A percentile compares a stretch with the other conserved stretches of the same genome.
Evolutionary conservation across 2,888 invertebrate species (phyloP).

Genomic region (Phragmatobia fuliginosa): DNA sequence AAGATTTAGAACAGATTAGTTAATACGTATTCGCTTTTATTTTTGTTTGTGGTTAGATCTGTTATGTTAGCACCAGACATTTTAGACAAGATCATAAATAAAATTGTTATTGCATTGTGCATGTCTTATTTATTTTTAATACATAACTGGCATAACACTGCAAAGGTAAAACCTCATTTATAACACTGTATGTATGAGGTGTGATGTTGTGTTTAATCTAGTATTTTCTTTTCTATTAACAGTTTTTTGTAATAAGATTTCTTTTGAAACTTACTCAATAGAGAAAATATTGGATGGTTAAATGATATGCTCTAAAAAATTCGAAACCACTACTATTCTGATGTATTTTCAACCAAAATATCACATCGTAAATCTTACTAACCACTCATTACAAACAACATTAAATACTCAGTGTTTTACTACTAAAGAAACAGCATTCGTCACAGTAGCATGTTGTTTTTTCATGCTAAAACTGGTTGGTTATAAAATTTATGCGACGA

Average conservation of each 20-base stretch:
- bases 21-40: slow-evolving; percentile 18
- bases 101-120: slow-evolving; percentile 12
- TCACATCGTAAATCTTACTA: slow-evolving; percentile 3
- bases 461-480: slow-evolving; percentile 15
- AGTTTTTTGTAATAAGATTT: too few relatives aligned
- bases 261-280: too few relatives aligned
- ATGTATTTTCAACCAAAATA: background rate
- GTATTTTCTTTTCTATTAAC: too few relatives aligned
- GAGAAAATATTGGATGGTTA: too few relatives aligned
- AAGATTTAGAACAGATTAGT: slow-evolving; percentile 40
- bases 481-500: slow-evolving; percentile 32
- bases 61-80: slow-evolving; percentile 13
- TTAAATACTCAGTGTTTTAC: slow-evolving; percentile 6
- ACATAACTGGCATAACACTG: too few relatives aligned
- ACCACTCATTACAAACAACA: background rate
- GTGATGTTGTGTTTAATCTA: background rate
- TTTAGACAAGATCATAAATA: slow-evolving; percentile 8
- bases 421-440: slow-evolving; percentile 12
- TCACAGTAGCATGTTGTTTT: slow-evolving; percentile 31
- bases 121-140: too few relatives aligned
- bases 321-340: background rate
- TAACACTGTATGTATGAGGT: background rate
- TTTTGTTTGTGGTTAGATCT: slow-evolving; percentile 26
- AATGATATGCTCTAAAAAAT: too few relatives aligned
- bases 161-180: too few relatives aligned